These are phyloP conservation scores for Andrena cerasifolii DNA, from an alignment of 1,140 invertebrate genomes.

Conservation along the genomic window DNA sequence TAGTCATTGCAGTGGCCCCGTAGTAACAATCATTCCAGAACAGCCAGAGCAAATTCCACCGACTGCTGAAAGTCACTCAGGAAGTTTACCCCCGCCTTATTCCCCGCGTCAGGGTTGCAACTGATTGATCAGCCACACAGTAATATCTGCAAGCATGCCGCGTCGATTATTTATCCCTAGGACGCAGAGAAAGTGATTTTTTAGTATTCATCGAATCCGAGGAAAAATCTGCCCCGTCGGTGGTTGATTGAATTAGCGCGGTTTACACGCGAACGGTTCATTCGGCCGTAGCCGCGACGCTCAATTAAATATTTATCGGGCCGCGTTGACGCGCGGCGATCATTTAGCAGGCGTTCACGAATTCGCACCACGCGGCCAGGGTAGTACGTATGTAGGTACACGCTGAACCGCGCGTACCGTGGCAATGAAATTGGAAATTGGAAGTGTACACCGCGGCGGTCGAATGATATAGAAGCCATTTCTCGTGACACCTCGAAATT, in stretches of 20 bases:
- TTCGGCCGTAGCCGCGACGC: background rate
- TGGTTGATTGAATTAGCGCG: slow-evolving; percentile 37
- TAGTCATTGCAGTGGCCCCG: no score
- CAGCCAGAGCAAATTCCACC: no score
- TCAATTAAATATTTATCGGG: slow-evolving; percentile 50
- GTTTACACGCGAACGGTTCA: slow-evolving; percentile 38
- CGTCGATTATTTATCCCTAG: slow-evolving; percentile 13
- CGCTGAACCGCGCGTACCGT: slow-evolving; percentile 34
- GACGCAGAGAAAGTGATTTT: background rate
- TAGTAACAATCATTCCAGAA: no score
- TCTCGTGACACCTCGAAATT: slow-evolving; percentile 66
- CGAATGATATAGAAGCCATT: slow-evolving; percentile 67
- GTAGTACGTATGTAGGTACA: background rate
- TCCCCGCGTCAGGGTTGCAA: no score
- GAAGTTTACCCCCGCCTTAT: no score
- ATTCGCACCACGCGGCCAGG: slow-evolving; percentile 9
- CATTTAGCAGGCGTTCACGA: slow-evolving; percentile 40
- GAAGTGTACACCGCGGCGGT: slow-evolving; percentile 53
- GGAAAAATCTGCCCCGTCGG: slow-evolving; percentile 13
- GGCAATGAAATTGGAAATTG: slow-evolving; percentile 66
- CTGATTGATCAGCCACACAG: no score
- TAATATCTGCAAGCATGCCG: no score
- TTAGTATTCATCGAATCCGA: background rate
- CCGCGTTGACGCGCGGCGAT: slow-evolving; percentile 40
- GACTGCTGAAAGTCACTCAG: no score